Evolutionary conservation across 2,888 invertebrate genomes (phyloP).

Genomic region (Geotrupes spiniger): DNA sequence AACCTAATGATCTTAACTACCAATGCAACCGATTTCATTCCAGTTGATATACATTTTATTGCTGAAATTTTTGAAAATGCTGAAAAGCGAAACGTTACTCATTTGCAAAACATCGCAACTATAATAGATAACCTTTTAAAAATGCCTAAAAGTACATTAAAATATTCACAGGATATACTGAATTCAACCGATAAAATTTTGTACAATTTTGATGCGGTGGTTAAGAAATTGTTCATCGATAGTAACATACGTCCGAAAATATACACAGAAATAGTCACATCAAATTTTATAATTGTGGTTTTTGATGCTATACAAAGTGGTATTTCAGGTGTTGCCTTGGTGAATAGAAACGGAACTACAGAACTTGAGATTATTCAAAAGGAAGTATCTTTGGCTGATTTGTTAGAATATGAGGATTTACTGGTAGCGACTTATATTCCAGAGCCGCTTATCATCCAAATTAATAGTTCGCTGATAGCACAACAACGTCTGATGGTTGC

Average conservation of each 20-base stretch:
- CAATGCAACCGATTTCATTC: slow-evolving; percentile 14
- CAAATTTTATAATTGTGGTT: slow-evolving; percentile 16
- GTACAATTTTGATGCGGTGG: slow-evolving; percentile 26
- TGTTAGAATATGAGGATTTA: slow-evolving; percentile 13
- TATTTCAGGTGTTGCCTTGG: slow-evolving; percentile 16
- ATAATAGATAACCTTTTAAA: slow-evolving; percentile 28
- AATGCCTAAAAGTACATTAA: slow-evolving; percentile 21
- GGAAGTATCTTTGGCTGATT: slow-evolving; percentile 5
- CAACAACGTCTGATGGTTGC: slow-evolving; percentile 23
- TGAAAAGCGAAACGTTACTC: slow-evolving; percentile 11
- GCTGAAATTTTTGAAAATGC: slow-evolving; percentile 23
- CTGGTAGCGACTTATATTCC: slow-evolving; percentile 23
- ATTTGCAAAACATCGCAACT: slow-evolving; percentile 22
- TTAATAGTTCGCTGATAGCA: slow-evolving; percentile 10
- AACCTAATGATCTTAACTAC: slow-evolving; percentile 16
- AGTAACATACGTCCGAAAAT: slow-evolving; percentile 2
- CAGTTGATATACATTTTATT: slow-evolving; percentile 23
- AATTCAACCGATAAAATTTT: slow-evolving; percentile 34
- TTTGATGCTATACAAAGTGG: slow-evolving; percentile 20
- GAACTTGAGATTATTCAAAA: slow-evolving; percentile 4
- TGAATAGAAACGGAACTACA: background rate
- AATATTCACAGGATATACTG: slow-evolving; percentile 27
- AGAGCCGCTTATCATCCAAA: slow-evolving; percentile 25
- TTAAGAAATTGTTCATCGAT: slow-evolving; percentile 23
- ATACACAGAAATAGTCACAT: slow-evolving; percentile 15